These are phyloP conservation scores for Agriotes lineatus DNA, from an alignment of 2,888 invertebrate species.

Conservation along the genomic window DNA sequence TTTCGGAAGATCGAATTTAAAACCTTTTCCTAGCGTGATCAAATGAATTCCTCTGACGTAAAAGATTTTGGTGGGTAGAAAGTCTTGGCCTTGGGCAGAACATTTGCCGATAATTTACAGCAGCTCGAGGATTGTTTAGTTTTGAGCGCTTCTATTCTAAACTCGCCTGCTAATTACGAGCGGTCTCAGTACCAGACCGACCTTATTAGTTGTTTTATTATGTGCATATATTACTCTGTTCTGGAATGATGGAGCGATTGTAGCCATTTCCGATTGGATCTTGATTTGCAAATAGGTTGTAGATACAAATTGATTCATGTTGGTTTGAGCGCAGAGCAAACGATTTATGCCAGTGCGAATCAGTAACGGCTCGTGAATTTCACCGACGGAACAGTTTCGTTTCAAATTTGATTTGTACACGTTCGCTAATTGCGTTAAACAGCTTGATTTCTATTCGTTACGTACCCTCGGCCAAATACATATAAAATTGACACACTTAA, in stretches of 20 bases:
- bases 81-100: conserved; percentile 31
- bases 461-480: too few species aligned
- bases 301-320: background rate
- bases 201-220: conserved; percentile 2
- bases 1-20: conserved; percentile 18
- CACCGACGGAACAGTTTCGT: background rate
- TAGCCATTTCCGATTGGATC: conserved; percentile 8
- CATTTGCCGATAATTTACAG: conserved; percentile 29
- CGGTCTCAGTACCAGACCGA: background rate
- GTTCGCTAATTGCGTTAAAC: too few species aligned
- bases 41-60: conserved; percentile 23
- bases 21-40: conserved; percentile 8
- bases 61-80: conserved; percentile 34
- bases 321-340: background rate
- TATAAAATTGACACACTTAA: too few species aligned
- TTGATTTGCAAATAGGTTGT: conserved; percentile 2
- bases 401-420: too few species aligned
- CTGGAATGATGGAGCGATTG: background rate
- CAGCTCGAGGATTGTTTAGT: conserved; percentile 11
- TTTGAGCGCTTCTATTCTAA: conserved; percentile 9
- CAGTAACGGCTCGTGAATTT: background rate
- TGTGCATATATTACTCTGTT: conserved; percentile 1
- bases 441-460: too few species aligned
- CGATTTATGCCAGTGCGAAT: background rate
- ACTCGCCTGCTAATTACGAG: background rate